Conservation (phyloP, 2,888 invertebrate genomes). For the Platypus cylindrus region DNA sequence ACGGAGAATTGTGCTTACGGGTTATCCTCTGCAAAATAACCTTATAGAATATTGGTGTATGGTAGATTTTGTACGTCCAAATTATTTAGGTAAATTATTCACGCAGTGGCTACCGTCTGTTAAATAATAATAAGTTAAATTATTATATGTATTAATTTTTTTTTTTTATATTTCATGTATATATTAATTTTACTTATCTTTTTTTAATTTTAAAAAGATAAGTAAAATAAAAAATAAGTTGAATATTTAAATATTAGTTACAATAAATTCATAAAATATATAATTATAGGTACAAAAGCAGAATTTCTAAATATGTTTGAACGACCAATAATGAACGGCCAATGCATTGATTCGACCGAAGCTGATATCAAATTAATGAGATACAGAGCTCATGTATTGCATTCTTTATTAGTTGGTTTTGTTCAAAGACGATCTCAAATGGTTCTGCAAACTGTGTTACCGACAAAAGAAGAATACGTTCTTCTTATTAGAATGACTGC, state of each 20-base stretch:
- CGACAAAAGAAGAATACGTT: constrained; percentile 91
- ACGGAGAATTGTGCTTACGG: constrained; percentile 88
- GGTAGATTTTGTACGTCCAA: constrained; percentile 97
- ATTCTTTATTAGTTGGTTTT: constrained; percentile 87
- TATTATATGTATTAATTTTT: neutral
- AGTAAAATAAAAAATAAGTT: too few relatives aligned
- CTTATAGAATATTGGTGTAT: constrained; percentile 95
- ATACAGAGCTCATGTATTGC: constrained; percentile 88
- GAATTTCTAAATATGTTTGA: constrained; percentile 99
- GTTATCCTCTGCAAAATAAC: constrained; percentile 97
- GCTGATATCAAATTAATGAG: constrained; percentile 89
- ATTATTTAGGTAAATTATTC: constrained; percentile 62
- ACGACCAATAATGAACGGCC: constrained; percentile 95
- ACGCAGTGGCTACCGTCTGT: constrained; percentile 1
- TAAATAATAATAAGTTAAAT: neutral
- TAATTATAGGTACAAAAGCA: constrained; percentile 52
- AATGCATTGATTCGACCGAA: constrained; percentile 93
- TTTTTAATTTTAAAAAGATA: too few relatives aligned
- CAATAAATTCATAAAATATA: neutral
- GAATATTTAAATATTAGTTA: neutral
- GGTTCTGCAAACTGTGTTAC: constrained; percentile 82
- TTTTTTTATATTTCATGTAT: too few relatives aligned
- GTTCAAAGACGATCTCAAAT: constrained; percentile 88
- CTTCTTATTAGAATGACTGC: constrained; percentile 76
- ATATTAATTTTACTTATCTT: too few relatives aligned